Conservation (phyloP, 2,797 vertebrate species). For the Sebastiscus albofasciatus region DNA sequence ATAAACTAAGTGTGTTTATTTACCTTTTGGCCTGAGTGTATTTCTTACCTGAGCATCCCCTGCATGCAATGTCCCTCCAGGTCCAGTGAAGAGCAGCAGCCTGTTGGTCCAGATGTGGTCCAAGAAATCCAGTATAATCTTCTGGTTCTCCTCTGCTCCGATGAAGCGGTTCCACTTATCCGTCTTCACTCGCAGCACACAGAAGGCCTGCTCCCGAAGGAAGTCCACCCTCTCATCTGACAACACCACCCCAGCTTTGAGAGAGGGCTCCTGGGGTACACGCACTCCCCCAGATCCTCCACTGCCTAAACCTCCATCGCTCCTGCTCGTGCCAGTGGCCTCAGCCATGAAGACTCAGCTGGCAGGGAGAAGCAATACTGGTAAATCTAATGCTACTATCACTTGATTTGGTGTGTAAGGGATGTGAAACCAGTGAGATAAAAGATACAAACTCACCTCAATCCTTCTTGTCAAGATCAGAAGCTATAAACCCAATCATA, state of each 20-base stretch:
- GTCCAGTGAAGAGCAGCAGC: constrained; percentile 82
- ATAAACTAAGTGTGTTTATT: neutral
- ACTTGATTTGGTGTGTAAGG: neutral
- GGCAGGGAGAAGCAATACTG: neutral
- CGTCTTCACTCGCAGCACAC: constrained; percentile 83
- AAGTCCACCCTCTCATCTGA: constrained; percentile 86
- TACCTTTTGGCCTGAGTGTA: neutral
- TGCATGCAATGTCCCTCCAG: constrained; percentile 83
- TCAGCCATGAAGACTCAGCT: constrained; percentile 76
- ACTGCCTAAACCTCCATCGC: constrained; percentile 40
- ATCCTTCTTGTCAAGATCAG: neutral
- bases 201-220: constrained; percentile 84
- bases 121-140: constrained; percentile 83
- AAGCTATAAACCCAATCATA: neutral
- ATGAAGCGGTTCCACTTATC: constrained; percentile 90
- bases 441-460: constrained; percentile 32
- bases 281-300: constrained; percentile 60
- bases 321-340: constrained; percentile 32
- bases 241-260: constrained; percentile 74
- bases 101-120: constrained; percentile 77
- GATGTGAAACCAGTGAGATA: constrained; percentile 4
- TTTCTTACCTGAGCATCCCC: constrained; percentile 81
- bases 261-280: constrained; percentile 72
- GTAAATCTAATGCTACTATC: neutral
- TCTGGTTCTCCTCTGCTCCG: constrained; percentile 86